Evolutionary conservation across 2,888 invertebrate genomes (phyloP), one percentile per base, ranked within the genome.

Genomic region (Penaeus monodon): DNA sequence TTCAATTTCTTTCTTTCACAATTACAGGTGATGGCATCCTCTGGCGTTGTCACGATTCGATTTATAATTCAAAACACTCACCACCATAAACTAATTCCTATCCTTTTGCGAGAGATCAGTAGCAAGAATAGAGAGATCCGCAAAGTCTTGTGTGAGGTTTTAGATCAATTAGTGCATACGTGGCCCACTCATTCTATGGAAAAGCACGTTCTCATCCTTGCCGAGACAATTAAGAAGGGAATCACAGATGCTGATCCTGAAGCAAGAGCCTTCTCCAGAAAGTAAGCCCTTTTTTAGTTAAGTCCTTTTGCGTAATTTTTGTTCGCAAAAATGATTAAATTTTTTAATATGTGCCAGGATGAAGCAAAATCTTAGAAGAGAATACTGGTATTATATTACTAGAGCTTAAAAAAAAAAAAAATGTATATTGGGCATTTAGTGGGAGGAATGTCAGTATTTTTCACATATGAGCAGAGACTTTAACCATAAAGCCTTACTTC

Each of bases 61-160:
- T 98, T 97, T 93, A 96, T 99, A 82, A 96, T 99, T 86, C 95
- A 95, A 92, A 94, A 96, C 92, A 96, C 96, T 12, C 97, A 97
- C 92, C 95, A 95, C 90, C 95, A 96, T 83, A 94, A 97, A 73
- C 93, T 97, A 70, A 94, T 98, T 77, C 96, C 97, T 44, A 95
- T 96, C 88, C 94, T 90, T 27, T 91, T 85, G 70, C 81, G 87
- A 24, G 94, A 97, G 90, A 89, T 93, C 86, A 94, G 95, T 89
- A 96, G 97, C 91, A 99, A 98, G 93, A 97, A 98, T 90, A 97
- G 96, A 93, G 97, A 98, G 91, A 98, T 99, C 90, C 94, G 99
- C 29, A 94, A 94, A 88, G 94, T 94, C 79, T 93, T 94, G 91
- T 97, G 96, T 91, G 98, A 98, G 92, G 95, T 98, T 91, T 93